Evolutionary conservation across 2,113 vertebrate genomes (phyloP).

Genomic region (Oncorhynchus keta): DNA sequence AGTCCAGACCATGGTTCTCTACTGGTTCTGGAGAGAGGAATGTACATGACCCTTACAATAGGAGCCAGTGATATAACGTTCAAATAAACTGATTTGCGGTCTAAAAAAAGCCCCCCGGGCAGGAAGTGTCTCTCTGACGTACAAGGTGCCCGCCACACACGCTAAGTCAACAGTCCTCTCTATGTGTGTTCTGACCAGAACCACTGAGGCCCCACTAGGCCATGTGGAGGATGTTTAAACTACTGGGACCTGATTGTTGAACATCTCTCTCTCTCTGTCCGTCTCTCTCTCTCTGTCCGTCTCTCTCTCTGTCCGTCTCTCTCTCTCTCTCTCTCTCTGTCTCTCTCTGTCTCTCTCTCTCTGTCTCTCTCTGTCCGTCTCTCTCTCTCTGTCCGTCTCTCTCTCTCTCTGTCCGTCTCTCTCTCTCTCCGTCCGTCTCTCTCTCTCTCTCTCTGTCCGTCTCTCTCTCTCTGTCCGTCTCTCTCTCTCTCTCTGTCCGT

Average conservation of each 20-base stretch:
- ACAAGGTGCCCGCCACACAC: conserved; percentile 26
- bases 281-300: neutral
- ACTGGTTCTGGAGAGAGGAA: conserved; percentile 18
- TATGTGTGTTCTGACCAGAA: conserved; percentile 42
- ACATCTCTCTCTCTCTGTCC: conserved; percentile 21
- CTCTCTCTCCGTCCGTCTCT: too few relatives aligned
- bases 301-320: neutral
- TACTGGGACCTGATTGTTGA: conserved; percentile 22
- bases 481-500: neutral
- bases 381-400: neutral
- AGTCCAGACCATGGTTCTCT: too few relatives aligned
- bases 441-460: neutral
- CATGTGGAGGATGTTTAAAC: conserved; percentile 43
- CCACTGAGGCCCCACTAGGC: neutral
- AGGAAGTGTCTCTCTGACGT: conserved; percentile 7
- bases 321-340: neutral
- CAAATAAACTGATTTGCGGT: conserved; percentile 42
- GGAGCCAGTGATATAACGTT: conserved; percentile 38
- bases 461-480: neutral
- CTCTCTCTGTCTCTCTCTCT: neutral
- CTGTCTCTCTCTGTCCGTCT: too few relatives aligned
- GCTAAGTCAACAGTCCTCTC: conserved; percentile 48
- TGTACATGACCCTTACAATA: conserved; percentile 46
- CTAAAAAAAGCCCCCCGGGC: neutral
- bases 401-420: too few relatives aligned